Evolutionary conservation across 2,113 vertebrate genomes (phyloP), one percentile per base, ranked within the genome.

Genomic region (Oceanites oceanicus): DNA sequence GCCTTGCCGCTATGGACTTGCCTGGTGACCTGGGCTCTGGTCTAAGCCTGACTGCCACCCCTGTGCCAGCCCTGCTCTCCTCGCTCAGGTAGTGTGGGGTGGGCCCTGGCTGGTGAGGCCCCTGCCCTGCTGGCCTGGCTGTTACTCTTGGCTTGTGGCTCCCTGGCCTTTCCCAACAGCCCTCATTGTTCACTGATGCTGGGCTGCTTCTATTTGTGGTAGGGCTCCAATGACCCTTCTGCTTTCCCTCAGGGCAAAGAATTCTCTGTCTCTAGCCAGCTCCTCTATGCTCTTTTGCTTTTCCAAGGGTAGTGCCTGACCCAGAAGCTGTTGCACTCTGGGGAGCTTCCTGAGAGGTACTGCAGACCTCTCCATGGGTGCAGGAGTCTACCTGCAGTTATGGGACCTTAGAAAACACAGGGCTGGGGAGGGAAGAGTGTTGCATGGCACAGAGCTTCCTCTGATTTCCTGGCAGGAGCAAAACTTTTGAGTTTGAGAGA

Each of bases 1-100:
- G 9, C 21, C 44, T 71, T 32, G 42, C 22, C 1, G 1, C 11
- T 1, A 0, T 17, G 50, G 59, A 15, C 12, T 50, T 18, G 3
- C 29, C 42, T 80, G 68, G 10, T 81, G 76, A n/a, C 15, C 32
- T 42, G 20, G 36, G 19, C 38, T 94, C 19, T 62, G 32, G 38
- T 14, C n/a, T 74, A 38, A 74, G 27, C 50, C 32, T 3, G 1
- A 5, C 42, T 92, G 56, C 26, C 6, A 4, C 10, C 9, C 3
- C 15, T 13, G 10, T 11, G 5, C 36, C 32, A 53, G 21, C 11
- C 20, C 10, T 55, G 4, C 36, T 92, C n/a, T 82, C 3, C 66
- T 86, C 0, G 6, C 50, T 61, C n/a, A 40, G 65, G 76, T 89
- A 67, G 18, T 15, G 15, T 50, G n/a, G 23, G n/a, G 9, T 30